Conservation (phyloP, 1,140 invertebrate species). For the Branchinecta lindahli region DNA sequence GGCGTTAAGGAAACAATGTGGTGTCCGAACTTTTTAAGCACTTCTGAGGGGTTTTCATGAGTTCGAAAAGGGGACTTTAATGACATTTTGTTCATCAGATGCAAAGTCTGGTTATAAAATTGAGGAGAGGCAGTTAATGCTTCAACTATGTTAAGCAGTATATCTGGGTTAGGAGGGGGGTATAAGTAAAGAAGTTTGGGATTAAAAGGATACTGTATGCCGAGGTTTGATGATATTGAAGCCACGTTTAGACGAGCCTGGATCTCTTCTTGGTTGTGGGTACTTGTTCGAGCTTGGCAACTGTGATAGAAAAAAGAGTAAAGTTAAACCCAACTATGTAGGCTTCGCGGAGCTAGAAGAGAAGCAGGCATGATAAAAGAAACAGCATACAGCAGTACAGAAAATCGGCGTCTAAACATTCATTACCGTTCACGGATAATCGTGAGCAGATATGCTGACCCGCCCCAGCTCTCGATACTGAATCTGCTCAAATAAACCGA, state of each 20-base stretch:
- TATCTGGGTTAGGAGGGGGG: conserved; percentile 50
- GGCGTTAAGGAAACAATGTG: conserved; percentile 21
- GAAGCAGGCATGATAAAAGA: no score
- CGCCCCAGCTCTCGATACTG: no score
- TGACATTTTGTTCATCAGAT: conserved; percentile 93
- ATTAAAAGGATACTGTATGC: conserved; percentile 31
- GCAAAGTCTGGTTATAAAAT: conserved; percentile 71
- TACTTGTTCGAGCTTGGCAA: no score
- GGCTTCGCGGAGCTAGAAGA: no score
- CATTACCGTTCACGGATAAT: no score
- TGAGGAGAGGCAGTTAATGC: conserved; percentile 52
- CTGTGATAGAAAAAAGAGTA: no score
- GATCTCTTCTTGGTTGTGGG: background rate
- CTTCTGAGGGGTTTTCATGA: background rate
- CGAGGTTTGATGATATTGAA: conserved; percentile 17
- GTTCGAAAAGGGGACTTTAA: conserved; percentile 59
- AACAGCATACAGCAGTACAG: no score
- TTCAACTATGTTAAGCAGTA: conserved; percentile 59
- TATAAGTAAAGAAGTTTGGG: conserved; percentile 33
- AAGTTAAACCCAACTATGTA: no score
- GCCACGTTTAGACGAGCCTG: background rate
- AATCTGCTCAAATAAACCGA: no score
- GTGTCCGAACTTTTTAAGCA: conserved; percentile 19
- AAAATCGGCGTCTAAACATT: no score
- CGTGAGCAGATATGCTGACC: no score